Evolutionary conservation across 2,888 invertebrate species (phyloP), one percentile per base, ranked within the genome.

Genomic region (Dynastes maya): DNA sequence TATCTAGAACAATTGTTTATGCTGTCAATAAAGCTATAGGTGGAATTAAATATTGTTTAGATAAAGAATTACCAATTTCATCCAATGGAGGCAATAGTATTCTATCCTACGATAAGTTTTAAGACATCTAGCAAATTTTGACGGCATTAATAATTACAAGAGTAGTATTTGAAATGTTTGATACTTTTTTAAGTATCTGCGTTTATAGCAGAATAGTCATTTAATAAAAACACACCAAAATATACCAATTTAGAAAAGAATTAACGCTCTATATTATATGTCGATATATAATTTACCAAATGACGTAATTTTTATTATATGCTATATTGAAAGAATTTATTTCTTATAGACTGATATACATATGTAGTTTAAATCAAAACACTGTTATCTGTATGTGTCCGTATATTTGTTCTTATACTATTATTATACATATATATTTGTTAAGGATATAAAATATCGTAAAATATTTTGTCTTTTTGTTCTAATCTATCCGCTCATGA

Each of bases 301-400:
- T 68, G 51, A 68, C 68, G 68, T 68, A 68, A 68, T 22, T 68
- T 68, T 68, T 68, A 72, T 72, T 72, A 58, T 27, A 72, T 29
- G 61, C 72, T 61, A 49, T 58, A 58, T 74, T 74, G 72, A 45
- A 72, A 77, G 77, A 74, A 78, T 80, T 80, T 78, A 75, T 78
- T 80, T 70, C 74, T 79, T 71, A 80, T 80, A 80, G 80, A 80
- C 79, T 78, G 80, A 80, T 79, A 80, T 79, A 80, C 72, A 74
- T 71, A 71, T 74, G 80, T 81, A 81, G 81, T 80, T 77, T 79
- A 80, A 79, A 81, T 80, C 80, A 80, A 81, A 81, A 80, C 80
- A 80, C 77, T 81, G 81, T 81, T 81, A 80, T 79, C 78, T 80
- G 80, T 81, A 81, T 81, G 81, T 81, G 81, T 81, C 79, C 79